These are phyloP conservation scores for Lagodon rhomboides DNA, from an alignment of 2,797 vertebrate genomes.

Conservation along the genomic window DNA sequence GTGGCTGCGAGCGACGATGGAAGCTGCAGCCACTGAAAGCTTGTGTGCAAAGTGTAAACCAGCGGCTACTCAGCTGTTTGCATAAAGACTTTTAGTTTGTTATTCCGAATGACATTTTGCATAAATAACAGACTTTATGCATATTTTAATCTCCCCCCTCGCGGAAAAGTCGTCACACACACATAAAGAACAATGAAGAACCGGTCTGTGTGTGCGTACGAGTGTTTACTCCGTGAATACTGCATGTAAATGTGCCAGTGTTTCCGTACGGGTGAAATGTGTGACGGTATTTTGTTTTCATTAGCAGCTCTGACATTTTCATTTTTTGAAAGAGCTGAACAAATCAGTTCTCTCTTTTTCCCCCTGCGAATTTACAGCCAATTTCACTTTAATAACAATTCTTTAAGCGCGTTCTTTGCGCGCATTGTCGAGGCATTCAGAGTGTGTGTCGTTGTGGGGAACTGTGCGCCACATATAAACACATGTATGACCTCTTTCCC, in stretches of 20 bases:
- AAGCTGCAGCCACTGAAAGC: too few species aligned
- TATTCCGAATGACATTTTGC: slow-evolving; percentile 48
- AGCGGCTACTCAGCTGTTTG: neutral
- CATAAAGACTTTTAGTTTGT: neutral
- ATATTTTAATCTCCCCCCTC: slow-evolving; percentile 31
- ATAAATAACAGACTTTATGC: slow-evolving; percentile 38
- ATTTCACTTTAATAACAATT: slow-evolving; percentile 32
- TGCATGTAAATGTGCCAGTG: neutral
- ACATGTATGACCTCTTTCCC: slow-evolving; percentile 59
- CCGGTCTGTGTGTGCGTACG: neutral
- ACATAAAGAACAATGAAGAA: slow-evolving; percentile 23
- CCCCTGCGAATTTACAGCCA: slow-evolving; percentile 38
- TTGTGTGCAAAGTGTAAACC: neutral
- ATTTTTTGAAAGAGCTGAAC: slow-evolving; percentile 36
- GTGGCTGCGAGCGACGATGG: too few species aligned
- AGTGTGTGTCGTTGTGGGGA: slow-evolving; percentile 24
- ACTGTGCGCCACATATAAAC: slow-evolving; percentile 27
- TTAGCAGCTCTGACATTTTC: slow-evolving; percentile 61
- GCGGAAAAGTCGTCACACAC: slow-evolving; percentile 1
- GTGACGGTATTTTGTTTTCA: slow-evolving; percentile 46
- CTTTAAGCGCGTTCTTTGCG: slow-evolving; percentile 11
- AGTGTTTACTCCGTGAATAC: slow-evolving; percentile 22
- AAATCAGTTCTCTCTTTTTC: slow-evolving; percentile 28
- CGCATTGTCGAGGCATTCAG: slow-evolving; percentile 10
- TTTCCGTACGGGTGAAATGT: slow-evolving; percentile 25